Evolutionary conservation across 2,888 invertebrate species (phyloP).

Genomic region (Volucella bombylans): DNA sequence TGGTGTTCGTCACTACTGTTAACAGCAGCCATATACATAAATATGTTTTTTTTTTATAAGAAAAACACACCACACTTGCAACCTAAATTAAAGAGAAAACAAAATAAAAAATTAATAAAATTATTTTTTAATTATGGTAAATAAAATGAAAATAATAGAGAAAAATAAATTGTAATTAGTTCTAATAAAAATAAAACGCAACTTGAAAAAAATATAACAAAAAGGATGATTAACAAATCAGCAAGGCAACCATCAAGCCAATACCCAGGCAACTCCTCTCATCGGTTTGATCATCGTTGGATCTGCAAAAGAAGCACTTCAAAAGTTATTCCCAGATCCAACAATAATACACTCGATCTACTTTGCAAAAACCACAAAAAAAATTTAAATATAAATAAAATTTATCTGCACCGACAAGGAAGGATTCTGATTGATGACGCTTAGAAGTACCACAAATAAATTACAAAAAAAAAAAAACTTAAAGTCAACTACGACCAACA

Average conservation of each 20-base stretch:
- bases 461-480: conserved; percentile 41
- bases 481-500: conserved; percentile 65
- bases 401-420: conserved; percentile 61
- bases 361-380: conserved; percentile 37
- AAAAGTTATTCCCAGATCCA: conserved; percentile 59
- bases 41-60: conserved; percentile 42
- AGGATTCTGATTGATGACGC: conserved; percentile 71
- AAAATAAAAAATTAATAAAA: conserved; percentile 59
- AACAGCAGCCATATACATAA: conserved; percentile 77
- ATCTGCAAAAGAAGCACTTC: conserved; percentile 50
- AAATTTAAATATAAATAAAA: conserved; percentile 3
- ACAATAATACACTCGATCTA: conserved; percentile 39
- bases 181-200: conserved; percentile 33
- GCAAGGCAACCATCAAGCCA: neutral
- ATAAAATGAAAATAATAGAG: conserved; percentile 57
- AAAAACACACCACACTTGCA: too few species aligned
- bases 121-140: conserved; percentile 69
- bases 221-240: conserved; percentile 22
- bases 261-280: conserved; percentile 11
- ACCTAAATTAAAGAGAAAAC: conserved; percentile 46
- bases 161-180: conserved; percentile 58
- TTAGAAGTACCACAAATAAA: conserved; percentile 64
- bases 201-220: conserved; percentile 42
- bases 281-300: conserved; percentile 36
- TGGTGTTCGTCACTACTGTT: conserved; percentile 83